Percentiles rank a stretch among this genome's conserved stretches.
These are phyloP conservation scores for Busseola fusca DNA, from an alignment of 2,888 invertebrate species.

Conservation along the genomic window DNA sequence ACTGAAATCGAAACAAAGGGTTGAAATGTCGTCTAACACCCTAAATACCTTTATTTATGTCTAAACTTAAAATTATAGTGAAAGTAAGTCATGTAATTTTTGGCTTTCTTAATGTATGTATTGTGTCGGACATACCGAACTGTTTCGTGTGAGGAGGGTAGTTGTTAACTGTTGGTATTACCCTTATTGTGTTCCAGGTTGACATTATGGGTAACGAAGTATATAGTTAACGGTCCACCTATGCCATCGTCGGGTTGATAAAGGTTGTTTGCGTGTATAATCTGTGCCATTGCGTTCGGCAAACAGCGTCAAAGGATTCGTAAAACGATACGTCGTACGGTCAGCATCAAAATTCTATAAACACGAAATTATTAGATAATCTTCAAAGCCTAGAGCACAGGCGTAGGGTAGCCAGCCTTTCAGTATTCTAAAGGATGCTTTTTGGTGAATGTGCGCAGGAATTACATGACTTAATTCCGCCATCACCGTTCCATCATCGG, in stretches of 20 bases:
- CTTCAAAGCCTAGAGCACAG: no score
- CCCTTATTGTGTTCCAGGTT: constrained; percentile 26
- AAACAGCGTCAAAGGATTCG: background rate
- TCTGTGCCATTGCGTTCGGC: background rate
- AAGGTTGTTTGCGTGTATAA: background rate
- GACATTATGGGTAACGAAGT: constrained; percentile 37
- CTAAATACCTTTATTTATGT: constrained; percentile 63
- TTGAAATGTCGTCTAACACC: constrained; percentile 62
- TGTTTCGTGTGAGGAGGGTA: constrained; percentile 42
- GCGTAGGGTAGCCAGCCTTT: no score
- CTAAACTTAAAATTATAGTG: constrained; percentile 37
- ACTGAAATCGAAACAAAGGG: constrained; percentile 67
- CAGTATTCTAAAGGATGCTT: no score
- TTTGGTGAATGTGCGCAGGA: no score
- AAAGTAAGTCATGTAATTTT: constrained; percentile 55
- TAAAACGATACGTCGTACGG: background rate
- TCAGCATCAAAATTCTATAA: no score
- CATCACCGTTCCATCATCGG: no score
- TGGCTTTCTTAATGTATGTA: constrained; percentile 51
- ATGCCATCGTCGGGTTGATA: background rate
- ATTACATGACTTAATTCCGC: no score
- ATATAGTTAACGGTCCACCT: constrained; percentile 23
- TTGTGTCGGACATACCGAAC: constrained; percentile 39
- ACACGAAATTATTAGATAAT: no score
- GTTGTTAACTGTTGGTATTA: constrained; percentile 18